Base-by-base conservation (phyloP, 92 coral and sea anemone species). In the Epizoanthus stellaris region DNA sequence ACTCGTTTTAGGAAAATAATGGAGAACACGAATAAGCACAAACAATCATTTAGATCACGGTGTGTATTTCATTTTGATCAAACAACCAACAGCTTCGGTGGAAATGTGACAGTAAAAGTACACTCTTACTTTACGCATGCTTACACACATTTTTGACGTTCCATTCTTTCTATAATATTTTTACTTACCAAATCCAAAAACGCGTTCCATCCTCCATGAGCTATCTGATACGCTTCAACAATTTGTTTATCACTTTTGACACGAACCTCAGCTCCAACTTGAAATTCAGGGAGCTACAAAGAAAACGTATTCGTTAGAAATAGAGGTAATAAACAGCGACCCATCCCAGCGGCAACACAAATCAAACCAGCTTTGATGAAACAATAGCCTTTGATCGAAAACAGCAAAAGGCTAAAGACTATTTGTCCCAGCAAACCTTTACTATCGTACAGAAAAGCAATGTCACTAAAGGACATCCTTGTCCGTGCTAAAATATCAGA, bases 131-230 rank as follows among this genome's bases (percentile, higher is more conserved):
- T 61, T 2, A n/a, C 5, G 67, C 30, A 61, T 17, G 30, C 67
- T 6, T 3, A 19, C n/a, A 3, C 5, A 61, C 21, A 2, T 64
- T 1, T 23, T 6, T 14, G 15, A 16, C n/a, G 0, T 25, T 38
- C 2, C 39, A 67, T 67, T n/a, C 0, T 25, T 67, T n/a, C 52
- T 6, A 45, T 6, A 43, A 6, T 45, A 52, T 9, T 5, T 49
- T 45, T 49, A 13, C 77, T 9, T 56, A 75, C 80, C 80, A 75
- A 57, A 75, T 75, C 80, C 64, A 75, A 16, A 75, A 34, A 47
- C 3, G 80, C n/a, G 47, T 54, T 75, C 80, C 80, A 75, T 34
- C 80, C 80, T 30, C 80, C 80, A 54, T 75, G 80, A 21, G 66
- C 80, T 3, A 75, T 15, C 25, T 75, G 80, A 36, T 75, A 75